Base-by-base conservation (phyloP, 1,140 invertebrate genomes). In the Diorhabda sublineata region DNA sequence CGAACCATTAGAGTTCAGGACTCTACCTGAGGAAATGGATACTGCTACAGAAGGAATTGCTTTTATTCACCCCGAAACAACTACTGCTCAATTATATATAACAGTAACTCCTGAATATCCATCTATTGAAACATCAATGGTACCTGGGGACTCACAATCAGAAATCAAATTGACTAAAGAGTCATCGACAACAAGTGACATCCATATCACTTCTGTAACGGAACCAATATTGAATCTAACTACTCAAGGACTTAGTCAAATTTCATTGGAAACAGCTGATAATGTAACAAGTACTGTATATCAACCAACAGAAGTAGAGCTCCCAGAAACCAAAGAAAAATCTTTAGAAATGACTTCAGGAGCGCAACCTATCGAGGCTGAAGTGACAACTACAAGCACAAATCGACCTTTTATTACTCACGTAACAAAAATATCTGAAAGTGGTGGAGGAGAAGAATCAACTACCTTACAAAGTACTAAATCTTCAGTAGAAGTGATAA, bases 31-130 rank as follows among this genome's bases (percentile, higher is more conserved):
- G n/a, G 11, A 42, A 57, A 41, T 11, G 45, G 42, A 58, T 8
- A 60, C 3, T 59, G 59, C 43, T 69, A 61, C 67, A 8, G 57
- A 57, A 73, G 73, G 74, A 62, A 77, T 73, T 59, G 76, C 80
- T 73, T 76, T 74, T 26, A 78, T 78, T 47, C 75, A 71, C 74
- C 79, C 74, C 43, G 72, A 75, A 64, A 82, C 82, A 70, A 75
- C 74, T 65, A 76, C 78, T 7, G 78, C 75, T 70, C 82, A 84
- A 75, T 84, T 80, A 77, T 82, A 81, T 77, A 79, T 81, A 66
- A 82, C 80, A 57, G 82, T 84, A 69, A 83, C 81, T 45, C 76
- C 82, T 66, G 80, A 84, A 77, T 74, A 74, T 63, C 59, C 68
- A 5, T 42, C 61, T 44, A 63, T 3, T 45, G 8, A 44, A 47